Evolutionary conservation across 2,888 invertebrate species (phyloP), one percentile per base, ranked within the genome.

Genomic region (Caenorhabditis sp.): DNA sequence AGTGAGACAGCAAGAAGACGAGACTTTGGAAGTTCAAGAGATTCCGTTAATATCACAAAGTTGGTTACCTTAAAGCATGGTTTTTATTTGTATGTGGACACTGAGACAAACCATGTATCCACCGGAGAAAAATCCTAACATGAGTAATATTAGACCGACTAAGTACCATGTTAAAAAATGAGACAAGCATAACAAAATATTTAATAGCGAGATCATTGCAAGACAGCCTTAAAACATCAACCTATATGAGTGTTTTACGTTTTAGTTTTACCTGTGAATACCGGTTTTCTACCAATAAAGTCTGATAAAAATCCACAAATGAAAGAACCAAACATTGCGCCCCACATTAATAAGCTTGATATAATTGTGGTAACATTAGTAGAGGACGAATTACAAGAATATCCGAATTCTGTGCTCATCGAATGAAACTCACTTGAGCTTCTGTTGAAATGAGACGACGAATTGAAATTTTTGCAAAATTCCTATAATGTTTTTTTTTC

Each of bases 241-340:
- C 5, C n/a, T n/a, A n/a, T 51, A 23, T 51, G n/a, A 51, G 23
- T 23, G 5, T 8, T 23, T 4, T 4, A 26, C 26, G 17, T 6
- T 55, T 26, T 21, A 10, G 27, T 6, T 72, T 58, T 26, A 83
- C 83, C 80, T 12, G 77, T 73, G 27, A 81, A 74, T 8, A 82
- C 79, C 2, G 86, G 86, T 59, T 78, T 83, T 19, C 87, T 66
- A 0, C 87, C 87, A 57, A 76, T 78, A n/a, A 72, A 73, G 69
- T 87, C 87, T 0, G 87, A 85, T 8, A 84, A 26, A 62, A 74
- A 83, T 12, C 87, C 87, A 27, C 83, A 75, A 26, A 77, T 19
- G 51, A 86, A 79, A 1, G 86, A 76, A 23, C 87, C 87, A 8
- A 81, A 23, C 0, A 86, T 59, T 6, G 82, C 86, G 37, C 85